Evolutionary conservation across 2,797 vertebrate species (phyloP), one percentile per base, ranked within the genome.

Genomic region (Molossus alvarezi): DNA sequence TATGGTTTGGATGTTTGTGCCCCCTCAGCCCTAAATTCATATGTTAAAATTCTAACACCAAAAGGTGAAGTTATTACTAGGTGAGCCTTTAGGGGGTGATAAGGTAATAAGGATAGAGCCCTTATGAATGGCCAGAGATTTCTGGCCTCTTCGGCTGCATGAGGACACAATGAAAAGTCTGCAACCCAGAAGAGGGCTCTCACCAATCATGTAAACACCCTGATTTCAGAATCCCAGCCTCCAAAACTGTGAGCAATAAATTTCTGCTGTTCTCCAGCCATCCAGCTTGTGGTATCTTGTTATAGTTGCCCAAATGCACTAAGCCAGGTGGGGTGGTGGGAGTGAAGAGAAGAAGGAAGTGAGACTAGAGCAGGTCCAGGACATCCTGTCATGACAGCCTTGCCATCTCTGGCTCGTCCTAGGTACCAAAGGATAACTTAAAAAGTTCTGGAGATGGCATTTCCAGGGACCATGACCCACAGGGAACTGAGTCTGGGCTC

Each of bases 341-440:
- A 57, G 6, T 57, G 62, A 77, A 76, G 37, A 67, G 5, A n/a
- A 67, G 4, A 23, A 57, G 15, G 37, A 18, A 20, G 6, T 20
- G 15, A 1, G 5, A 6, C 2, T 15, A 29, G 6, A 87, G 9
- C 0, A 0, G 37, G 14, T 73, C 45, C 8, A 75, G 15, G 9
- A 9, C 14, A 60, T 0, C 0, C 2, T 13, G 9, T 1, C 29
- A 72, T 17, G 23, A 25, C 12, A n/a, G 33, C 27, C n/a, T 18
- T 88, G 45, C 9, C 33, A 60, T 25, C 18, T 23, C 33, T 62
- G 4, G 5, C 9, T 57, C 14, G 33, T 64, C 23, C 33, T 11
- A 15, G 25, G 4, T 83, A 23, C 18, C 5, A 75, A 51, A 75
- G 5, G 5, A n/a, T 14, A 51, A 69, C 25, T 60, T 20, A 76